These are phyloP conservation scores for Galbula dea DNA, from an alignment of 2,113 vertebrate genomes.

Conservation along the genomic window DNA sequence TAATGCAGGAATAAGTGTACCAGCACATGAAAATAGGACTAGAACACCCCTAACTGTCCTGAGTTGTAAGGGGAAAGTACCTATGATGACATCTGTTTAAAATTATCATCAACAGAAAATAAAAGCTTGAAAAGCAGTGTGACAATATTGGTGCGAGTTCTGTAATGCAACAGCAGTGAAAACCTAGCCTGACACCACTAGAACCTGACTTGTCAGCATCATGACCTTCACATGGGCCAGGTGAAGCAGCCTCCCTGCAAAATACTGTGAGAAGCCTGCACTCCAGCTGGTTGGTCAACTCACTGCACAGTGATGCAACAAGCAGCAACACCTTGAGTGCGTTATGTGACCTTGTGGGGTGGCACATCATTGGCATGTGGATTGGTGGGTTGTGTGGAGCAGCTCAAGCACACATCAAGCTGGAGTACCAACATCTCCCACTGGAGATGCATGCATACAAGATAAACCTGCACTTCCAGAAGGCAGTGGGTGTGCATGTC, in stretches of 20 bases:
- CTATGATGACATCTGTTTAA: not conserved
- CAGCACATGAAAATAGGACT: not conserved
- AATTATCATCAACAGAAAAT: not conserved
- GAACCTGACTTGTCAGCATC: not conserved
- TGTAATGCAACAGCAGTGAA: not conserved
- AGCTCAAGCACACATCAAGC: not conserved
- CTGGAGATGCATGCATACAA: not conserved
- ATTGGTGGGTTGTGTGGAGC: not conserved
- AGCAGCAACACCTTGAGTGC: accelerated
- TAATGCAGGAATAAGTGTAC: not conserved
- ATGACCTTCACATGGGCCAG: accelerated
- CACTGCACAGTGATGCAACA: accelerated
- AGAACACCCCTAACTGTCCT: not conserved
- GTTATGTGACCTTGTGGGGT: not conserved
- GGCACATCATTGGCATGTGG: too few relatives aligned
- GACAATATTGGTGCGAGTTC: not conserved
- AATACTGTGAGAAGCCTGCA: not conserved
- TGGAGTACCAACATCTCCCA: not conserved
- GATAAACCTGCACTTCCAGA: not conserved
- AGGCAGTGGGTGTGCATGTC: not conserved
- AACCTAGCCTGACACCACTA: not conserved
- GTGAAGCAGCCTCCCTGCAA: not conserved
- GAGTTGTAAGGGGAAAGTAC: not conserved
- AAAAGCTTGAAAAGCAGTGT: not conserved
- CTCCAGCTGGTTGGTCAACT: not conserved